These are phyloP conservation scores for Chrysocyon brachyurus DNA, from an alignment of 2,797 vertebrate genomes.

Conservation along the genomic window DNA sequence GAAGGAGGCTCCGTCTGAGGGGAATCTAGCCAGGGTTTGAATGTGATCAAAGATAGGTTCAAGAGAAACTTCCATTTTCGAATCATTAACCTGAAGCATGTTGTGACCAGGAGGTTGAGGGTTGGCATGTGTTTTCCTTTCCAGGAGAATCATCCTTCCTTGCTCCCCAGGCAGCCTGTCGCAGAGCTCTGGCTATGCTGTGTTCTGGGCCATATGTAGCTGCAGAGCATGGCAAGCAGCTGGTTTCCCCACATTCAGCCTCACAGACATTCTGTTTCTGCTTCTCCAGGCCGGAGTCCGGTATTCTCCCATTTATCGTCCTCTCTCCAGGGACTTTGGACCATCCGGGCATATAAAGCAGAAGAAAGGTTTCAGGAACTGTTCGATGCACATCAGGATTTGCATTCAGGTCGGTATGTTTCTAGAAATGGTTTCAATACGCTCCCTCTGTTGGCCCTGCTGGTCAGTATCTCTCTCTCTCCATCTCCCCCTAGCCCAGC, in stretches of 20 bases:
- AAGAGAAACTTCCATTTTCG: neutral
- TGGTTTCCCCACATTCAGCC: fast-evolving
- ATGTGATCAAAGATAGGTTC: neutral
- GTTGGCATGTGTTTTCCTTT: fast-evolving
- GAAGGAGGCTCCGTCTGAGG: neutral
- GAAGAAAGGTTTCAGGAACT: constrained; percentile 94
- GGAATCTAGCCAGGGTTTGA: neutral
- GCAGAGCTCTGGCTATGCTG: too few species aligned
- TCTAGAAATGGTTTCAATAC: neutral
- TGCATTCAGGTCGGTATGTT: constrained; percentile 93
- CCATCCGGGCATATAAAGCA: constrained; percentile 95
- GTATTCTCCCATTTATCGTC: constrained; percentile 97
- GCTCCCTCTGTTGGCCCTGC: neutral
- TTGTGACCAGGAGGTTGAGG: neutral
- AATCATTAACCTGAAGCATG: neutral
- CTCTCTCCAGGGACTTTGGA: constrained; percentile 97
- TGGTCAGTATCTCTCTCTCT: neutral
- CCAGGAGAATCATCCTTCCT: too few species aligned
- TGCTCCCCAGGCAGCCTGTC: fast-evolving
- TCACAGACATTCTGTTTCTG: constrained; percentile 71
- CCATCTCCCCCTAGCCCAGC: too few species aligned
- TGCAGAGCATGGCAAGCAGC: fast-evolving
- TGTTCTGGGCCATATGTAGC: fast-evolving
- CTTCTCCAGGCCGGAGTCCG: constrained; percentile 93
- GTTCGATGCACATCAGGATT: constrained; percentile 96